A percentile compares a stretch with the other conserved stretches of the same genome.
Conservation (phyloP, 2,113 vertebrate species). For the Illadopsis cleaveri region DNA sequence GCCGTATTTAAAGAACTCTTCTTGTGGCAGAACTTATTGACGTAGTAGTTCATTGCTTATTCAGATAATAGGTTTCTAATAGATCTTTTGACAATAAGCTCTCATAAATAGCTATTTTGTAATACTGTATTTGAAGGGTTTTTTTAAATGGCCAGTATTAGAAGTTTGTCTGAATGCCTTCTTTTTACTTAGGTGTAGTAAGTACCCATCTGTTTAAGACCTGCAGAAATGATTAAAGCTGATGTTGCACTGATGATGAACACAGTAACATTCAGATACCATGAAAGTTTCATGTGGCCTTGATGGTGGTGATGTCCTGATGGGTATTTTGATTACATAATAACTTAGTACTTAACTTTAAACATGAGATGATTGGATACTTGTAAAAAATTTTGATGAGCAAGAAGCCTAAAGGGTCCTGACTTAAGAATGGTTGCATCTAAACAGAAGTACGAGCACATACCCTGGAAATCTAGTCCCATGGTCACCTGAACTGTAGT, state of each 20-base stretch:
- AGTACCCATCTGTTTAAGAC: background rate
- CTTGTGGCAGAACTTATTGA: background rate
- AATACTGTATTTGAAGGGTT: background rate
- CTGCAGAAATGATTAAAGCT: background rate
- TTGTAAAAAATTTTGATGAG: background rate
- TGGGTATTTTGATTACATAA: background rate
- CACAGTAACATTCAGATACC: background rate
- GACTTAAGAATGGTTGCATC: background rate
- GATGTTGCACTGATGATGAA: background rate
- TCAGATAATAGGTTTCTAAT: background rate
- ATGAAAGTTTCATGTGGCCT: background rate
- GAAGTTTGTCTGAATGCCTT: background rate
- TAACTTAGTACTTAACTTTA: background rate
- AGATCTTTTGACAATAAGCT: background rate
- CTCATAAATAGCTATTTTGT: background rate
- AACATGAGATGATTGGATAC: background rate
- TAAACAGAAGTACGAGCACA: background rate
- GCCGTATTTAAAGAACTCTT: background rate
- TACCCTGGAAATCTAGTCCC: background rate
- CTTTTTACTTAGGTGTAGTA: background rate
- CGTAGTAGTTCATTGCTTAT: background rate
- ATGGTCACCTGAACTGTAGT: background rate
- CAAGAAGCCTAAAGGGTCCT: background rate
- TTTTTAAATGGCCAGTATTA: background rate
- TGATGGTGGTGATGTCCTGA: background rate